These are phyloP conservation scores for Pyrocoelia pectoralis DNA, from an alignment of 2,888 invertebrate genomes.

Conservation along the genomic window DNA sequence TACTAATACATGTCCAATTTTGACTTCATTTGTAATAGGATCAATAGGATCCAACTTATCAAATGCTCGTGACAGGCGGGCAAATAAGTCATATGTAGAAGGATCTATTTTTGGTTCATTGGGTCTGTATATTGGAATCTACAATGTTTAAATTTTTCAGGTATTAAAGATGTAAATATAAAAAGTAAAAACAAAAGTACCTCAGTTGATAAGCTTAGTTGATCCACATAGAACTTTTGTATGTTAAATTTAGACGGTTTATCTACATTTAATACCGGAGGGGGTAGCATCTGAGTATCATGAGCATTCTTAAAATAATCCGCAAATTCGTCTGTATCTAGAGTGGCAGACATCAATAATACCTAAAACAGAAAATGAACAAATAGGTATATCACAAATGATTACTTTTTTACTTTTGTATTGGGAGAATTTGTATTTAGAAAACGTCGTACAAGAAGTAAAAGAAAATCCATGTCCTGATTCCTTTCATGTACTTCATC, in stretches of 20 bases:
- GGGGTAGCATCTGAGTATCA: constrained; percentile 54
- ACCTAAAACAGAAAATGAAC: constrained; percentile 59
- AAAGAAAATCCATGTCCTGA: constrained; percentile 89
- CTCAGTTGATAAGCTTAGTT: too few relatives aligned
- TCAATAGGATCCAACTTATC: constrained; percentile 67
- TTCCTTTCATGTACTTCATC: constrained; percentile 96
- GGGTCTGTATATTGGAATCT: constrained; percentile 63
- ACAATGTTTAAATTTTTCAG: constrained; percentile 7
- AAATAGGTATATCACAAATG: constrained; percentile 37
- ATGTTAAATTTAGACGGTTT: constrained; percentile 64
- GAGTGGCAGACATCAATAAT: constrained; percentile 94
- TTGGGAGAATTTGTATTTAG: constrained; percentile 71
- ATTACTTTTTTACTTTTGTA: constrained; percentile 63
- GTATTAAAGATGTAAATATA: too few relatives aligned
- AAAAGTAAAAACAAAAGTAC: too few relatives aligned
- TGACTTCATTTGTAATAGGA: constrained; percentile 38
- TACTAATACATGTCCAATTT: constrained; percentile 75
- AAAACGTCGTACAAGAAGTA: constrained; percentile 83
- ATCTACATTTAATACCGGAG: constrained; percentile 67
- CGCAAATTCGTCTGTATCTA: constrained; percentile 76
- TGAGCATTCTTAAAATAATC: constrained; percentile 67
- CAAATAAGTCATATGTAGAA: constrained; percentile 56
- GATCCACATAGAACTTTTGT: constrained; percentile 71
- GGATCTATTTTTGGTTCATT: constrained; percentile 65
- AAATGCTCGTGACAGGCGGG: constrained; percentile 67